Conservation (phyloP, 30 jellyfish, hydroid and myxozoan genomes). For the Aurelia sp. region DNA sequence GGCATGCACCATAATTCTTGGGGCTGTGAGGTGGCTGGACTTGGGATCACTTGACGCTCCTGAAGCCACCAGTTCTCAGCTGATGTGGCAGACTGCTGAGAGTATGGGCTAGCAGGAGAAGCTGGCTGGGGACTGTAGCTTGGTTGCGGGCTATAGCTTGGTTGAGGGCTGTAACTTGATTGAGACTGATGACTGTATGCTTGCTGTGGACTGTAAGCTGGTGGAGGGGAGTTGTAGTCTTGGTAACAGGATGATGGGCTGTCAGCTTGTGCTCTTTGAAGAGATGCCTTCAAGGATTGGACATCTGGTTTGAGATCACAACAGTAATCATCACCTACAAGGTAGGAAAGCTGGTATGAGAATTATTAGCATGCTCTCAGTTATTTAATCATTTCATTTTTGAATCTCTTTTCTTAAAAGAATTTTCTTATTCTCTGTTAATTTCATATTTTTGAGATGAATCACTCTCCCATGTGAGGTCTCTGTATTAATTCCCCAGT, state of each 20-base stretch:
- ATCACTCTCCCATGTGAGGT: no score
- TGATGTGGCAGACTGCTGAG: slow-evolving; percentile 89
- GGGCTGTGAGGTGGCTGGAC: slow-evolving; percentile 42
- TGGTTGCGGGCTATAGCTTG: slow-evolving; percentile 35
- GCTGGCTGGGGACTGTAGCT: slow-evolving; percentile 59
- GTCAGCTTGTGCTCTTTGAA: slow-evolving; percentile 64
- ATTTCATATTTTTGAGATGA: no score
- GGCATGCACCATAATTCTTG: slow-evolving; percentile 80
- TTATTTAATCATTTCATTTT: no score
- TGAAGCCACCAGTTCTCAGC: slow-evolving; percentile 89
- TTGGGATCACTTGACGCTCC: slow-evolving; percentile 62
- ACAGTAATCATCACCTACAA: slow-evolving; percentile 72
- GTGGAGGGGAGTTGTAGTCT: slow-evolving; percentile 21
- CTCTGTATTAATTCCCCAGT: no score
- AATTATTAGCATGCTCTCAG: no score
- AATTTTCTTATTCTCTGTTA: no score
- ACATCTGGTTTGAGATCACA: slow-evolving; percentile 85
- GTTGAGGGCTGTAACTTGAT: slow-evolving; percentile 52
- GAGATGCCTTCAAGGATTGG: slow-evolving; percentile 72
- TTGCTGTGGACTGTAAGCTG: no score
- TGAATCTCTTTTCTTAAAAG: no score
- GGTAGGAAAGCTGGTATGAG: background rate
- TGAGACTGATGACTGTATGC: slow-evolving; percentile 26
- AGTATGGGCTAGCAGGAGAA: slow-evolving; percentile 80
- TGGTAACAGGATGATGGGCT: slow-evolving; percentile 65